Base-by-base conservation (phyloP, 2,797 vertebrate genomes). In the Macropodus opercularis region DNA sequence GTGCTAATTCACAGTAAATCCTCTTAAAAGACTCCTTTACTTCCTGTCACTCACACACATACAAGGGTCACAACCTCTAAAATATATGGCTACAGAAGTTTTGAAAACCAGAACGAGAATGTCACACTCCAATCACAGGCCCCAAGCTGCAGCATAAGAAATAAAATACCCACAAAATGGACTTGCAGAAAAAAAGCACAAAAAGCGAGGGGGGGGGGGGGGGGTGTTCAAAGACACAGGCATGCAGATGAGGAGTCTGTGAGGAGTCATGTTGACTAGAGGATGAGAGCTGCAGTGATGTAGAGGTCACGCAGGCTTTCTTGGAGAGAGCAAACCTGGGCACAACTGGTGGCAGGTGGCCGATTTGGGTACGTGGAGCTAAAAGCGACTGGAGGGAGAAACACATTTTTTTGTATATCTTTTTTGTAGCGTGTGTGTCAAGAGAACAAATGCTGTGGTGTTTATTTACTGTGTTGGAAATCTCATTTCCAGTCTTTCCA, bases 1-100 rank as follows among this genome's bases (percentile, higher is more conserved):
- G 57, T 85, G 80, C 51, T 87, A 89, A 92, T 91, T 92, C 83
- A 86, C 79, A 84, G 80, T 91, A 91, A 92, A 88, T 84, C 86
- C 83, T 74, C 84, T 90, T 83, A 84, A 91, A 92, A 84, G 79
- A 81, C 71, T 48, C 23, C 9, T 73, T 80, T 88, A 72, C 64
- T 85, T 83, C 78, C 81, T 83, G 87, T 89, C 85, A 87, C 81
- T 89, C 84, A 88, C 63, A 62, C 77, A 62, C 66, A 75, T 47
- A 68, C 75, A 77, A 65, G 75, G 82, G 78, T 85, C 81, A 63
- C 43, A 71, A 85, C 85, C 85, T 85, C 74, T 35, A 46, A 47
- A 63, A 75, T 51, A 76, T 68, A 63, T 32, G 56, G 56, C 75
- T 55, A 69, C 82, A 77, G 78, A 82, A 36, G 75, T 87, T 80